A percentile compares a stretch with the other conserved stretches of the same genome.
These are phyloP conservation scores for Aspidiotus destructor DNA, from an alignment of 2,888 invertebrate genomes.

Conservation along the genomic window DNA sequence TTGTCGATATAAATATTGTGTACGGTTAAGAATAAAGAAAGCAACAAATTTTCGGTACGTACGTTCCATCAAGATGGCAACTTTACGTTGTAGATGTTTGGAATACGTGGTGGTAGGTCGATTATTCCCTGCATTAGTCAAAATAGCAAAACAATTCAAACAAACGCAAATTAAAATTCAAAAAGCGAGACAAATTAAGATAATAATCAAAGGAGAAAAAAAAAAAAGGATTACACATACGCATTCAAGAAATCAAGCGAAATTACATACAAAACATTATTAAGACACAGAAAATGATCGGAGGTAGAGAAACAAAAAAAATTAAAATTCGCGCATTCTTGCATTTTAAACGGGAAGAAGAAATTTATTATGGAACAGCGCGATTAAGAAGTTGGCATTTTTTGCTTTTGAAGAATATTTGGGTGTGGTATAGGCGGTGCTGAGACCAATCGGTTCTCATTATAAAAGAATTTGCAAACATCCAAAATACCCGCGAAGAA, in stretches of 20 bases:
- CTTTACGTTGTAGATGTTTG: conserved; percentile 46
- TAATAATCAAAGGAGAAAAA: conserved; percentile 32
- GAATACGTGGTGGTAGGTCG: conserved; percentile 43
- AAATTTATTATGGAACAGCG: not conserved
- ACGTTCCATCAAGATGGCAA: conserved; percentile 46
- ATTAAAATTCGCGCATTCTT: too few relatives aligned
- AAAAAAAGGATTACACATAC: conserved; percentile 37
- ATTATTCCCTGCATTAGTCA: conserved; percentile 31
- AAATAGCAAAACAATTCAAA: conserved; percentile 18
- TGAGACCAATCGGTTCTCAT: too few relatives aligned
- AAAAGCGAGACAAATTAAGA: conserved; percentile 23
- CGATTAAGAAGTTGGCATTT: too few relatives aligned
- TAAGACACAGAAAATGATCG: not conserved
- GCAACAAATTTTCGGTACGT: conserved; percentile 41
- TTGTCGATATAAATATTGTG: too few relatives aligned
- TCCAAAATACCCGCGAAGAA: too few relatives aligned
- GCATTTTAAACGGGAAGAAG: not conserved
- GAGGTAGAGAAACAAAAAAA: too few relatives aligned
- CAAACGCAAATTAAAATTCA: conserved; percentile 23
- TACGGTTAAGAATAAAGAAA: conserved; percentile 2
- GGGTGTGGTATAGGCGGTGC: too few relatives aligned
- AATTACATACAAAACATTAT: not conserved
- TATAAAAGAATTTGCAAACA: too few relatives aligned
- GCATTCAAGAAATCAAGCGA: not conserved
- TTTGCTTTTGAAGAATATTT: too few relatives aligned